These are phyloP conservation scores for Pseudorhiza aurosa DNA, from an alignment of 30 jellyfish, hydroid and myxozoan species.

Conservation along the genomic window DNA sequence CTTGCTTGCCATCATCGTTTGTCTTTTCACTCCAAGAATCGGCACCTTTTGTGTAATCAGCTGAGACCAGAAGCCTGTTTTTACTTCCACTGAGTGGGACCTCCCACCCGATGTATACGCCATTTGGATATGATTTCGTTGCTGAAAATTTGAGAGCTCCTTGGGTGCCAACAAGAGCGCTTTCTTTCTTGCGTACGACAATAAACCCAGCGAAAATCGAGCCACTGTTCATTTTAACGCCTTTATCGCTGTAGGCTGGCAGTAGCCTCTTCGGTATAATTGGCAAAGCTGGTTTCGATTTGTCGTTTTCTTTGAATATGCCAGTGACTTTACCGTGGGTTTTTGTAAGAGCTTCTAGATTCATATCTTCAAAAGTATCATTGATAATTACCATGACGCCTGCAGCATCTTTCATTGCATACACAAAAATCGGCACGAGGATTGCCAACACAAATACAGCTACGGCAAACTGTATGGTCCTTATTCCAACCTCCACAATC, in stretches of 20 bases:
- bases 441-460: constrained; percentile 7
- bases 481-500: background rate
- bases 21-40: constrained; percentile 22
- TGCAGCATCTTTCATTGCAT: constrained; percentile 31
- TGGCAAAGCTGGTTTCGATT: constrained; percentile 4
- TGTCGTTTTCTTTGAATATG: constrained; percentile 16
- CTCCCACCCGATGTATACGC: constrained; percentile 46
- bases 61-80: constrained; percentile 28
- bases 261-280: constrained; percentile 5
- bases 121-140: constrained; percentile 17
- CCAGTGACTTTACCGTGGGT: constrained; percentile 39
- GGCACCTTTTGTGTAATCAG: constrained; percentile 1
- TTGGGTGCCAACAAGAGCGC: constrained; percentile 7
- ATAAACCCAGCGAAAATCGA: constrained; percentile 23
- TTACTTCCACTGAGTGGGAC: constrained; percentile 40
- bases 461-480: background rate
- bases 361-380: constrained; percentile 30
- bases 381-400: constrained; percentile 18
- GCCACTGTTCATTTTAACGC: background rate
- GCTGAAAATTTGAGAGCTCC: constrained; percentile 33
- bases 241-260: constrained; percentile 16
- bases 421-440: constrained; percentile 19
- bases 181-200: constrained; percentile 9
- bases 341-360: constrained; percentile 3
- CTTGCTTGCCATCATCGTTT: constrained; percentile 14